Evolutionary conservation across 2,888 invertebrate species (phyloP), one percentile per base, ranked within the genome.

Genomic region (Volucella bombylans): DNA sequence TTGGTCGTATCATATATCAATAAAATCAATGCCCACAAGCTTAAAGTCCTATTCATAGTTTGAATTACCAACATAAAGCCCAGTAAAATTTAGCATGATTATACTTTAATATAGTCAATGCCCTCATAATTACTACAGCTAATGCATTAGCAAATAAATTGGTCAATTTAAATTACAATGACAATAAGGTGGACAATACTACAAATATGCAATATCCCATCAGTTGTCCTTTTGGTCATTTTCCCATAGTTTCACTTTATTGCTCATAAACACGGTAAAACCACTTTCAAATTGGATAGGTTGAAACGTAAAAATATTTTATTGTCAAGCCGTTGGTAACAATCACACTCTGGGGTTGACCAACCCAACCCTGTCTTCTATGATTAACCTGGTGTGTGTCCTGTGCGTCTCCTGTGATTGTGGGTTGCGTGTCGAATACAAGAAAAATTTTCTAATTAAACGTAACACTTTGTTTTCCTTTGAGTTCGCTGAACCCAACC

Each of bases 401-500:
- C 18, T 72, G n/a, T 45, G 3, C 3, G n/a, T 18, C 18, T 18
- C 18, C 1, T 18, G 10, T 45, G 0, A 10, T 72, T 14, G 43
- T 62, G 8, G 9, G 43, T 67, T 59, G 67, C 68, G 68, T 68
- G 59, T 15, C 43, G 12, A 38, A 54, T 38, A 61, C 49, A 50
- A 49, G 12, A 12, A 18, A 73, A 73, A 55, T 1, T 73, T 43
- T 43, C 45, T 49, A 76, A 76, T 67, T 76, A 67, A 67, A n/a
- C 11, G 12, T 12, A 38, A 39, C 38, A 39, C 50, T 52, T 31
- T 18, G 31, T 57, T 1, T 12, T 10, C 2, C 6, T 15, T 4
- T 4, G 14, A 47, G 76, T 76, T 76, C 76, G 68, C 38, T 76
- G 76, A 76, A 76, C 62, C 45, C 62, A 43, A 43, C 59, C 45